These are phyloP conservation scores for Gymnocheta viridis DNA, from an alignment of 2,888 invertebrate genomes.

Conservation along the genomic window DNA sequence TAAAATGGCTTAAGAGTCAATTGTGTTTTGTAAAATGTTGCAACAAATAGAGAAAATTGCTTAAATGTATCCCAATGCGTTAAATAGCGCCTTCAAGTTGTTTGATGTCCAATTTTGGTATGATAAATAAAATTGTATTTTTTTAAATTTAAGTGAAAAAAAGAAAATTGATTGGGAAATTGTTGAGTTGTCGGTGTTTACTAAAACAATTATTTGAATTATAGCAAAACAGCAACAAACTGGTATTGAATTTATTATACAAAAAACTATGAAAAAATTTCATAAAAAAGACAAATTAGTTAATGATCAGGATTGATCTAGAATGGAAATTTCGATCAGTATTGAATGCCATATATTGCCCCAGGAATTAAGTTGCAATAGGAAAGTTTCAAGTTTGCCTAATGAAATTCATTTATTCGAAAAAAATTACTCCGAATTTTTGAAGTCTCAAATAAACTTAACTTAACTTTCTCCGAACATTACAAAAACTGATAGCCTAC, in stretches of 20 bases:
- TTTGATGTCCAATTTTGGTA: constrained; percentile 69
- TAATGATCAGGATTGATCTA: too few relatives aligned
- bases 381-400: too few relatives aligned
- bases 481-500: not conserved
- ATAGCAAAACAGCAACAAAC: not conserved
- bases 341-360: too few relatives aligned
- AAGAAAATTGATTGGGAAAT: constrained; percentile 49
- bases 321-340: too few relatives aligned
- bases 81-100: constrained; percentile 68
- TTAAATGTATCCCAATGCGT: constrained; percentile 57
- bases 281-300: not conserved
- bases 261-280: not conserved
- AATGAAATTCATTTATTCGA: too few relatives aligned
- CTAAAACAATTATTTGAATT: constrained; percentile 39
- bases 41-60: constrained; percentile 33
- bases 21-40: constrained; percentile 31
- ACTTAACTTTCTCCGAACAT: not conserved
- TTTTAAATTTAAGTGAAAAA: not conserved
- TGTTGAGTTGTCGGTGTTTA: constrained; percentile 37
- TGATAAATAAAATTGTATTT: constrained; percentile 63
- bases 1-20: constrained; percentile 59
- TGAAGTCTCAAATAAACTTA: too few relatives aligned
- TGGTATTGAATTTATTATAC: not conserved
- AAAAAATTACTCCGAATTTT: too few relatives aligned
- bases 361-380: too few relatives aligned